Base-by-base conservation (phyloP, 2,888 invertebrate species). In the Cactoblastis cactorum region DNA sequence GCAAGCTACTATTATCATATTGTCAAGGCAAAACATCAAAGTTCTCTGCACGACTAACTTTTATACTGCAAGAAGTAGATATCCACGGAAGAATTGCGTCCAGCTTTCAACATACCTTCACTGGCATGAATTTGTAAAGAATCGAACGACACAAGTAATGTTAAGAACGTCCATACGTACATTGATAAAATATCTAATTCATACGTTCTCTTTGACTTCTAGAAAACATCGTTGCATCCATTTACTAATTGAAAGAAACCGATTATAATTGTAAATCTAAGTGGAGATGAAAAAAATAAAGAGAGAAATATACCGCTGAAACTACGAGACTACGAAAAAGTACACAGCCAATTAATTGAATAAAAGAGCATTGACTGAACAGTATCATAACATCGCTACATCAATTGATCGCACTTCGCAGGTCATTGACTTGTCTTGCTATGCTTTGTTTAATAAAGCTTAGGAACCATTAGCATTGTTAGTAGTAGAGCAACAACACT, bases 351-450 rank as follows among this genome's bases (percentile, higher is more conserved):
- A 85, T 86, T 81, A 82, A 78, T 71, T 64, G 83, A 83, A 84
- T 87, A 81, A 83, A 75, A 82, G 72, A 74, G 76, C 81, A 80
- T 80, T 74, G 77, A 65, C 70, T 66, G 58, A 65, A 69, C 63
- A 65, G 69, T 75, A 81, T 79, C 76, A 76, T 79, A 79, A 81
- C 79, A 82, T 76, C 76, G 68, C 69, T 77, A 78, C 80, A 84
- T 86, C 82, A 83, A 83, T 81, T 82, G 75, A 69, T 72, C 73
- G 28, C 28, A 74, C 67, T 69, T 65, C 66, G 49, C 59, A 58
- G 86, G 80, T 84, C 84, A 71, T 71, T 74, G 72, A 69, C 77
- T 68, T 63, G 28, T 28, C 12, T 28, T 24, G 28, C 9, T n/a
- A 8, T 24, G 41, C 28, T 11, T 3, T 24, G 11, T 17, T 43